Evolutionary conservation across 2,113 vertebrate species (phyloP), one percentile per base, ranked within the genome.

Genomic region (Mixornis gularis): DNA sequence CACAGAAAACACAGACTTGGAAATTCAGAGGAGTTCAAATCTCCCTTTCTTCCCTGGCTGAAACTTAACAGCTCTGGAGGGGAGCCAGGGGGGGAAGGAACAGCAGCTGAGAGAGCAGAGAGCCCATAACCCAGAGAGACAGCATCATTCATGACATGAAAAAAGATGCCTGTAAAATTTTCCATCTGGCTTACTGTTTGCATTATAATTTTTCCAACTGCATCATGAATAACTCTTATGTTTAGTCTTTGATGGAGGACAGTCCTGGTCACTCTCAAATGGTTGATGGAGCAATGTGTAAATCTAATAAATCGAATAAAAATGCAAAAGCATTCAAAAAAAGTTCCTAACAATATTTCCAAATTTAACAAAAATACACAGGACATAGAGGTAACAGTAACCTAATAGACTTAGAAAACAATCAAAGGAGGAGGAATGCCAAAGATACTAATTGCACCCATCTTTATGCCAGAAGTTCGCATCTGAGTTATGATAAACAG

Each of bases 21-120:
- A 95, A 95, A 95, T 84, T 89, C 68, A 93, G 93, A 81, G 78
- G 68, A 94, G 70, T 71, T 72, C 84, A 90, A 76, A 93, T 89
- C 92, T 96, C 86, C 80, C 71, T 95, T 86, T 90, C 83, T 93
- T 68, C 89, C 68, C 81, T 85, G 87, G 69, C 76, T 94, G 73
- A 78, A 96, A 92, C 66, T 95, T 96, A 94, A 95, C 86, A 94
- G 94, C 29, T 68, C 72, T 95, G 96, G 97, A 96, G n/a, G 21
- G 14, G 30, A 83, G 96, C 96, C 95, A 88, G 55, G 7, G 59
- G 27, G 40, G 89, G 91, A 92, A 95, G 85, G 83, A 96, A 91
- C 78, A 89, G 92, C 89, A 95, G 71, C 43, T 26, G 16, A 85
- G 79, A 85, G 79, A 90, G 88, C 77, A 78, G 82, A 78, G 46